phyloP scores from a whole-genome alignment of 2,113 vertebrate species.

The Podarcis muralis region DNA sequence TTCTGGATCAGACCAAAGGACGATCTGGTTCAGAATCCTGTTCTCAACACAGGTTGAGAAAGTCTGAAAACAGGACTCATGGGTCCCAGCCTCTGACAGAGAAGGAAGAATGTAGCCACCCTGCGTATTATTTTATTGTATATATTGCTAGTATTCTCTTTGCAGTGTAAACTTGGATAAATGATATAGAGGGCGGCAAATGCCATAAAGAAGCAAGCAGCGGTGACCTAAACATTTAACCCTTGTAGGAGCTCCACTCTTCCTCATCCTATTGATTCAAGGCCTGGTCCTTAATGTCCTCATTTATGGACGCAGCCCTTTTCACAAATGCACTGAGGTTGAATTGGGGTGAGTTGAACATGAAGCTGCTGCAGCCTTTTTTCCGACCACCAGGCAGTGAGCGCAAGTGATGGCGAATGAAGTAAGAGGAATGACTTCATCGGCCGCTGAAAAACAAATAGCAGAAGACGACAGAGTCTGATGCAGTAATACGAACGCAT shows the following conservation, averaged over 20 bases:
- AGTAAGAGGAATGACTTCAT: background rate
- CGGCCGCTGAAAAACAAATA: background rate
- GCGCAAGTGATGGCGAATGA: background rate
- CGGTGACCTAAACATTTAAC: background rate
- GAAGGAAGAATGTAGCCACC: too few relatives aligned
- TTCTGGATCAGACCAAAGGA: too few relatives aligned
- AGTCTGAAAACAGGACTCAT: too few relatives aligned
- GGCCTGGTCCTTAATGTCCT: background rate
- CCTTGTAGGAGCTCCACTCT: background rate
- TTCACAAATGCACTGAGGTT: background rate
- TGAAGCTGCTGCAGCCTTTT: background rate
- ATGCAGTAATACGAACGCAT: background rate
- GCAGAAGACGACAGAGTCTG: background rate
- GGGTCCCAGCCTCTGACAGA: too few relatives aligned
- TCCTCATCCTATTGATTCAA: background rate
- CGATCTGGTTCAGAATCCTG: too few relatives aligned
- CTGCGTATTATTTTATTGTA: too few relatives aligned
- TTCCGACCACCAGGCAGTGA: background rate
- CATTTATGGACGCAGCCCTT: background rate
- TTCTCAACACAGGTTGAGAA: too few relatives aligned
- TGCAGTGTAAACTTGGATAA: too few relatives aligned
- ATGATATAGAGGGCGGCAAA: too few relatives aligned
- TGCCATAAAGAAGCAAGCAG: too few relatives aligned
- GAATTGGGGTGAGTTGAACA: background rate
- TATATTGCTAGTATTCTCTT: too few relatives aligned